Conservation (phyloP, 2,888 invertebrate species). For the Protodeltote pygarga region DNA sequence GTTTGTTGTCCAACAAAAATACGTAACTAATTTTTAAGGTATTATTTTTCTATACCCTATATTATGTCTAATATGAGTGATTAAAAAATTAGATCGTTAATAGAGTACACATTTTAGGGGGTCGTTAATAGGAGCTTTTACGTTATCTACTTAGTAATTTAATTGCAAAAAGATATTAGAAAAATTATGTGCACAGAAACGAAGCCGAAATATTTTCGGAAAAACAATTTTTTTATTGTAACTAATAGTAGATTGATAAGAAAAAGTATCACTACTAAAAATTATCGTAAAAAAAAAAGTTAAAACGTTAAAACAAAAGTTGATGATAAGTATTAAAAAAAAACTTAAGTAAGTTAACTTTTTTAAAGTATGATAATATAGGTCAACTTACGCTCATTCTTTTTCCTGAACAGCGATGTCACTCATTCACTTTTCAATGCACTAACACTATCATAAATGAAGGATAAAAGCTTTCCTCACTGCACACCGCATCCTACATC, state of each 20-base stretch:
- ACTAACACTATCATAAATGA: slow-evolving; percentile 57
- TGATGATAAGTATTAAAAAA: neutral
- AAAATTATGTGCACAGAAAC: neutral
- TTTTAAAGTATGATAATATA: slow-evolving; percentile 1
- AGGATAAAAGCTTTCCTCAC: slow-evolving; percentile 38
- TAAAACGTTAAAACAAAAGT: neutral
- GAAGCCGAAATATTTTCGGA: neutral
- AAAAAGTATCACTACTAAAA: too few species aligned
- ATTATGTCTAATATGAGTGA: too few species aligned
- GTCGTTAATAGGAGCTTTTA: too few species aligned
- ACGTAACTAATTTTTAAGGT: too few species aligned
- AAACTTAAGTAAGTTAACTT: slow-evolving; percentile 1
- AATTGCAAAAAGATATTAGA: too few species aligned
- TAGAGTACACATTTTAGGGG: too few species aligned
- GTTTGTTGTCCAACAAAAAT: too few species aligned
- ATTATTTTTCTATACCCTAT: too few species aligned
- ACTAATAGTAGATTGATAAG: too few species aligned
- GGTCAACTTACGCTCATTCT: slow-evolving; percentile 78
- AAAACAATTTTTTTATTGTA: too few species aligned
- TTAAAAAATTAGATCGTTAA: too few species aligned
- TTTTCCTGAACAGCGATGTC: slow-evolving; percentile 28
- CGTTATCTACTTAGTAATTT: too few species aligned
- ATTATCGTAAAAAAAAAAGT: neutral
- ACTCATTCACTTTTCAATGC: slow-evolving; percentile 53
- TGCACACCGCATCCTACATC: slow-evolving; percentile 50